phyloP scores from a whole-genome alignment of 2,113 vertebrate genomes.

The Periophthalmus modestus region DNA sequence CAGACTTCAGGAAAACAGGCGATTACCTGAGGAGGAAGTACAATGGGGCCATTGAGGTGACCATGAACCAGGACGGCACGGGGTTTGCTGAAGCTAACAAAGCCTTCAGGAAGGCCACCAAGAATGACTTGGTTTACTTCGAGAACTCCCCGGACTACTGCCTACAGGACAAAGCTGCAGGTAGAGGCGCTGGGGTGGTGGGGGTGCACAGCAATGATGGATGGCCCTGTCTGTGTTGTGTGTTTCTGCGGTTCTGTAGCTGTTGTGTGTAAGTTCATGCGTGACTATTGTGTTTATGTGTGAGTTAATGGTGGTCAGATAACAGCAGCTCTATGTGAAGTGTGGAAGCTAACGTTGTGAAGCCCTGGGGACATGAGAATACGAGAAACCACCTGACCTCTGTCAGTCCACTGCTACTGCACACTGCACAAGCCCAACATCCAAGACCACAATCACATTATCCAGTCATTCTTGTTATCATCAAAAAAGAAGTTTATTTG shows the following conservation, averaged over 20 bases:
- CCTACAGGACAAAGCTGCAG: conserved; percentile 94
- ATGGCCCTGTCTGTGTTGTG: conserved; percentile 62
- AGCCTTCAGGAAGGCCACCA: conserved; percentile 92
- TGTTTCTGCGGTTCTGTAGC: conserved; percentile 58
- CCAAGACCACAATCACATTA: neutral
- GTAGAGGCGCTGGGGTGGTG: conserved; percentile 74
- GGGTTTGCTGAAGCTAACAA: conserved; percentile 94
- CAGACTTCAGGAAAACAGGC: conserved; percentile 94
- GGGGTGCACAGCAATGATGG: conserved; percentile 63
- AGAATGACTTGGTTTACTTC: conserved; percentile 97
- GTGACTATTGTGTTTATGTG: conserved; percentile 31
- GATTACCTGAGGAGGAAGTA: conserved; percentile 93
- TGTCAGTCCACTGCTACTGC: conserved; percentile 55
- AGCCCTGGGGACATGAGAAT: conserved; percentile 61
- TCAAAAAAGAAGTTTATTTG: neutral
- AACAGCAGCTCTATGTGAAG: conserved; percentile 68
- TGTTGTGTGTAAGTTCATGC: conserved; percentile 36
- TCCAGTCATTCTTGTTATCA: neutral
- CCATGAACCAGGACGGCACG: conserved; percentile 94
- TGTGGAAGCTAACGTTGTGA: conserved; percentile 70
- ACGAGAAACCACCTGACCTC: conserved; percentile 67
- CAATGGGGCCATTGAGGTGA: conserved; percentile 95
- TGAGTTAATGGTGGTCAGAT: conserved; percentile 53
- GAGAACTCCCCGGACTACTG: conserved; percentile 99
- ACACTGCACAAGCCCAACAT: neutral